Conservation (phyloP, 2,888 invertebrate genomes). For the Ariolimax columbianus region DNA sequence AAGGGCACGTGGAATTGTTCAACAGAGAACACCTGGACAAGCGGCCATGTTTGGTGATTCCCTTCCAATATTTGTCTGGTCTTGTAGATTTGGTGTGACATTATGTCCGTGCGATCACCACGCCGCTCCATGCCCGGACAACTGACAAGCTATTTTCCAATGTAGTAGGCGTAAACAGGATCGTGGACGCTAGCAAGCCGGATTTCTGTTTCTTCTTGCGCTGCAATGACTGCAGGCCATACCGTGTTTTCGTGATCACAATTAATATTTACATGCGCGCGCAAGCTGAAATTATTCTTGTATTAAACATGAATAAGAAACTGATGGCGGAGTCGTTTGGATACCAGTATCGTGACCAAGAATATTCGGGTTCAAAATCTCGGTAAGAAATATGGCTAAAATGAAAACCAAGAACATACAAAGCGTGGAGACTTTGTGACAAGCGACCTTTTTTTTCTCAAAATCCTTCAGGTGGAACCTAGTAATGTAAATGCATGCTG, state of each 20-base stretch:
- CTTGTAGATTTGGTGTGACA: constrained; percentile 10
- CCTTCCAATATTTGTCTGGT: background rate
- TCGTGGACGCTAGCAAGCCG: background rate
- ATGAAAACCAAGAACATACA: too few species aligned
- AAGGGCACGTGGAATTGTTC: background rate
- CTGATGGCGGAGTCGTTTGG: too few species aligned
- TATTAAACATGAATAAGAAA: too few species aligned
- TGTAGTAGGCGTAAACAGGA: background rate
- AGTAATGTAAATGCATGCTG: too few species aligned
- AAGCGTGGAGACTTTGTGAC: too few species aligned
- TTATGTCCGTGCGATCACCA: background rate
- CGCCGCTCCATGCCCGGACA: background rate
- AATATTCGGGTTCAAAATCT: too few species aligned
- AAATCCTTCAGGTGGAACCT: too few species aligned
- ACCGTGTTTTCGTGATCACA: background rate
- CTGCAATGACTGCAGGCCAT: background rate
- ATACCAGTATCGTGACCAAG: too few species aligned
- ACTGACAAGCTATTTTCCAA: background rate
- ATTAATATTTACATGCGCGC: too few species aligned
- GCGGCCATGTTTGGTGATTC: background rate
- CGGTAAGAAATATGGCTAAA: too few species aligned
- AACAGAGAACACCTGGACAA: background rate
- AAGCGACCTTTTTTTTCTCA: too few species aligned
- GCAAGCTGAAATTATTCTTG: too few species aligned
- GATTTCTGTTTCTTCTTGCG: background rate